Base-by-base conservation (phyloP, 2,888 invertebrate species). In the Clivina fossor region DNA sequence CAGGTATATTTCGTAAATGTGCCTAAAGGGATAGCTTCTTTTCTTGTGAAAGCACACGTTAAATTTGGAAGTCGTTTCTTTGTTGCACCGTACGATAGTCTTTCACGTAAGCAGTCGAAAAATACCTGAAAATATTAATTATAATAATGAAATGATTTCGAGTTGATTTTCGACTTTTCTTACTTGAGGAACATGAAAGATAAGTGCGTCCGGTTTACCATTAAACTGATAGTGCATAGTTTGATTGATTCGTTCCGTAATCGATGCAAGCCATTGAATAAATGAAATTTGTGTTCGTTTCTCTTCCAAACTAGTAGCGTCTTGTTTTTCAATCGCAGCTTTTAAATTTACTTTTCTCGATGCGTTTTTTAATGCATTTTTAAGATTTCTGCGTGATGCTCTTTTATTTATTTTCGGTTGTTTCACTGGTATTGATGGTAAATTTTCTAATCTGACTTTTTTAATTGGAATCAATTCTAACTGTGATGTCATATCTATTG, bases 171-270 rank as follows among this genome's bases (percentile, higher is more conserved):
- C 2, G 4, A 30, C 35, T 57, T 68, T n/a, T n/a, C n/a, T 66
- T 65, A 81, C 79, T 69, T 84, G 82, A 5, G 86, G 86, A 32
- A 85, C 82, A 68, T 84, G 84, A 69, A 88, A 88, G 8, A 80
- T 80, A 18, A 87, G 74, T 0, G 83, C 80, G 26, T 86, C 82
- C 5, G 84, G 81, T 64, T 80, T 80, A 54, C 84, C 83, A 66
- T 79, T 77, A 64, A 82, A 82, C 63, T 83, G 84, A 67, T 82
- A 85, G 68, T 83, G 84, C 80, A 90, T 83, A 9, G 84, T 80
- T 61, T 83, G 83, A 72, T 90, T 90, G 48, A 90, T 84, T 18
- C 84, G 76, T 68, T 90, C 90, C 7, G 88, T 88, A 9, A 88
- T 83, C 65, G 86, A 84, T 1, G 84, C 81, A 37, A 90, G 73